Evolutionary conservation across 2,797 vertebrate genomes (phyloP).

Genomic region (Mormyrops attenuatus): DNA sequence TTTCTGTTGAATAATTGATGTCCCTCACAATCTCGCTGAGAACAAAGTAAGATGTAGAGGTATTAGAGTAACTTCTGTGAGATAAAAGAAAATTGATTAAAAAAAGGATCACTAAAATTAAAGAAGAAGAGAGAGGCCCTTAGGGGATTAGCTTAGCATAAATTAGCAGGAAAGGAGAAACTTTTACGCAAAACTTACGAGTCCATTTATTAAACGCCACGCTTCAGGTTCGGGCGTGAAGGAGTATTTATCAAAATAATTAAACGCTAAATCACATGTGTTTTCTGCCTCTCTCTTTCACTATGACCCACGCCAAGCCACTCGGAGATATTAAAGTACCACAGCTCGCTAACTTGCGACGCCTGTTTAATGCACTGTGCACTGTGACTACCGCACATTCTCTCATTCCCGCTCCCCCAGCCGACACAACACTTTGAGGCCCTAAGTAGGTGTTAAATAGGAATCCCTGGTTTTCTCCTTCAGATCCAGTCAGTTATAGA

Average conservation of each 20-base stretch:
- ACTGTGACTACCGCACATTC: slow-evolving; percentile 34
- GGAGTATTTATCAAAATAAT: slow-evolving; percentile 58
- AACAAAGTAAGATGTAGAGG: slow-evolving; percentile 72
- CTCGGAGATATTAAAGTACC: slow-evolving; percentile 54
- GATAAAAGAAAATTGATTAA: slow-evolving; percentile 73
- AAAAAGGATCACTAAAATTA: slow-evolving; percentile 67
- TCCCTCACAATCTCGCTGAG: slow-evolving; percentile 65
- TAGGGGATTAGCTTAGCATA: slow-evolving; percentile 63
- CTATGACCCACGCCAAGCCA: slow-evolving; percentile 58
- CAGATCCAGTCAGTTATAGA: background rate
- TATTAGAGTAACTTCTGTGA: slow-evolving; percentile 71
- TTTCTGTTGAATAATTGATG: slow-evolving; percentile 73
- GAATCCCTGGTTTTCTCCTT: background rate
- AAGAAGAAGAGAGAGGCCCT: slow-evolving; percentile 60
- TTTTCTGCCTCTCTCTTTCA: slow-evolving; percentile 40
- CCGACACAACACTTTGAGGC: background rate
- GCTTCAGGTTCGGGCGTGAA: slow-evolving; percentile 33
- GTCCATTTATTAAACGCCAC: slow-evolving; percentile 61
- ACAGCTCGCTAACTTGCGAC: slow-evolving; percentile 52
- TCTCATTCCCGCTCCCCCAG: background rate
- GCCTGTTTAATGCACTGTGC: slow-evolving; percentile 54
- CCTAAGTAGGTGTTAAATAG: background rate
- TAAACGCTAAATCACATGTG: slow-evolving; percentile 53
- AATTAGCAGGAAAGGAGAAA: slow-evolving; percentile 59
- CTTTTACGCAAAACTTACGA: slow-evolving; percentile 59